Evolutionary conservation across 2,888 invertebrate genomes (phyloP).

Genomic region (Malacosoma neustria): DNA sequence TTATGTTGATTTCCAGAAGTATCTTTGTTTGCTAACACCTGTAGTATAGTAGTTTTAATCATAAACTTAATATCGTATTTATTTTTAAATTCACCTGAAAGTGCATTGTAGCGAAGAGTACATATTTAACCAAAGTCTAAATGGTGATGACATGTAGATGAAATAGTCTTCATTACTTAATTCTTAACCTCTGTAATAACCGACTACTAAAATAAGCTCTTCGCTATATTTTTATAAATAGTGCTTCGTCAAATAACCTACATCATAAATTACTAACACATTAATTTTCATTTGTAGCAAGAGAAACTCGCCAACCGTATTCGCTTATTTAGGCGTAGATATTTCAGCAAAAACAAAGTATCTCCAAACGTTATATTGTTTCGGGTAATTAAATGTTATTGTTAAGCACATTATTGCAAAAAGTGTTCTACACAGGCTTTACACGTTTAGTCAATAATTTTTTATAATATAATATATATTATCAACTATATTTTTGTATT

Average conservation of each 20-base stretch:
- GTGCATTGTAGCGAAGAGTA: neutral
- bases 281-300: constrained; percentile 61
- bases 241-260: too few species aligned
- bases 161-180: too few species aligned
- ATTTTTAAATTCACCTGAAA: neutral
- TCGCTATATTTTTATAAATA: too few species aligned
- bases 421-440: constrained; percentile 15
- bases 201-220: too few species aligned
- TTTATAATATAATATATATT: constrained; percentile 3
- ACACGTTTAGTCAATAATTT: constrained; percentile 5
- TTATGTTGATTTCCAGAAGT: too few species aligned
- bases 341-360: constrained; percentile 69
- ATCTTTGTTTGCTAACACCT: constrained; percentile 11
- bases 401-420: constrained; percentile 32
- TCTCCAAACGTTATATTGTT: constrained; percentile 48
- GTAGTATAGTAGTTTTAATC: constrained; percentile 8
- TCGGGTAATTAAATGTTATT: constrained; percentile 60
- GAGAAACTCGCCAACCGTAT: constrained; percentile 61
- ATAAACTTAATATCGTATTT: constrained; percentile 2
- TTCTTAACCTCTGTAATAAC: too few species aligned
- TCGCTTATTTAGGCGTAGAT: constrained; percentile 69
- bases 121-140: too few species aligned
- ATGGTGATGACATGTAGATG: too few species aligned
- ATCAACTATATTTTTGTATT: constrained; percentile 4
- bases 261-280: constrained; percentile 30